These are phyloP conservation scores for Oncorhynchus mykiss DNA, from an alignment of 2,113 vertebrate species.

Conservation along the genomic window DNA sequence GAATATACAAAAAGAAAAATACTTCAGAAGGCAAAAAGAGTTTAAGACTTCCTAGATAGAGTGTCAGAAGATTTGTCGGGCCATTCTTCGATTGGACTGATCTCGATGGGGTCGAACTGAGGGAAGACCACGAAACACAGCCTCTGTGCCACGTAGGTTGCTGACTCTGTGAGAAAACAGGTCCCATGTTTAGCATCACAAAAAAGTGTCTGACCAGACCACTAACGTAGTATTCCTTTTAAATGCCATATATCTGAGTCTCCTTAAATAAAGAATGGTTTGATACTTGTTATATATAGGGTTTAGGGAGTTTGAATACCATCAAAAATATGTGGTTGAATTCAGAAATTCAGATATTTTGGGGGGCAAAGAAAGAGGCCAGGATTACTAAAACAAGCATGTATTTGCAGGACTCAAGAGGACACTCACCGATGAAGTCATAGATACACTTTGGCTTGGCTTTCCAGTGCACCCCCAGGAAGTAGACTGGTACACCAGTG, in stretches of 20 bases:
- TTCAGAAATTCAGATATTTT: too few species aligned
- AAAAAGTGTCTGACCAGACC: constrained; percentile 5
- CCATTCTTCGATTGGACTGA: constrained; percentile 60
- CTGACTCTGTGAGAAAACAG: constrained; percentile 75
- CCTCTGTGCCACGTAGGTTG: constrained; percentile 87
- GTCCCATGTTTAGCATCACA: neutral
- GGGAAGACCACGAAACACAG: constrained; percentile 94
- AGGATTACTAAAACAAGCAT: neutral
- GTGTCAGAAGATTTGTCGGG: constrained; percentile 61
- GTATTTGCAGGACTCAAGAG: neutral
- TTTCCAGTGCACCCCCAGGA: constrained; percentile 90
- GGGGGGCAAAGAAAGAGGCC: neutral
- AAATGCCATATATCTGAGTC: too few species aligned
- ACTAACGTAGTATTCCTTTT: too few species aligned
- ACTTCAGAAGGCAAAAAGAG: constrained; percentile 26
- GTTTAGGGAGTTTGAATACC: too few species aligned
- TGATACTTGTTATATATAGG: too few species aligned
- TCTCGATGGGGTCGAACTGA: constrained; percentile 77
- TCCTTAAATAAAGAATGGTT: too few species aligned
- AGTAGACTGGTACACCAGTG: constrained; percentile 93
- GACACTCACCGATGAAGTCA: constrained; percentile 81
- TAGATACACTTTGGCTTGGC: constrained; percentile 93
- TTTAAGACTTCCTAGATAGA: constrained; percentile 57
- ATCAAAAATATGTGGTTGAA: neutral
- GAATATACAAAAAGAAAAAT: constrained; percentile 7